A percentile compares a stretch with the other conserved stretches of the same genome.
Evolutionary conservation across 2,797 vertebrate genomes (phyloP).

Genomic region (Bufotes viridis): DNA sequence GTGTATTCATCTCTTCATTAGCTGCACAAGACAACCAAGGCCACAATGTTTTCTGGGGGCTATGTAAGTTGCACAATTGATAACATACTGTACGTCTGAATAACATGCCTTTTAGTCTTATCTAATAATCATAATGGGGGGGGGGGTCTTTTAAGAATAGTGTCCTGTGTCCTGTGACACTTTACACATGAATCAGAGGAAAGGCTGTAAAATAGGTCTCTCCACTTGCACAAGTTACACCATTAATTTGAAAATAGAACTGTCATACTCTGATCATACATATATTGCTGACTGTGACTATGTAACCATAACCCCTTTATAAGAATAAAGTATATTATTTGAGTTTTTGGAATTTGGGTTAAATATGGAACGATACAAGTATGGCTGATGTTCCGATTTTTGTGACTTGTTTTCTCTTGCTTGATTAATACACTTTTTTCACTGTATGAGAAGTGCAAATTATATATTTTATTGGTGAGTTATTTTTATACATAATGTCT

Average conservation of each 20-base stretch:
- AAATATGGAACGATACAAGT: not conserved
- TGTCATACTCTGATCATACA: not conserved
- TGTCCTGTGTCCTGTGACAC: not conserved
- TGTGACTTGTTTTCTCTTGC: not conserved
- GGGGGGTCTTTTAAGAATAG: not conserved
- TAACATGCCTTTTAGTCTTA: not conserved
- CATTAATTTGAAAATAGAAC: too few relatives aligned
- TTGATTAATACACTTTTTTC: too few relatives aligned
- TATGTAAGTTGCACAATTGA: conserved; percentile 45
- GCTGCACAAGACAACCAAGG: not conserved
- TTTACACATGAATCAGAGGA: too few relatives aligned
- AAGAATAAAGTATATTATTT: not conserved
- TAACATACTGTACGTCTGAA: not conserved
- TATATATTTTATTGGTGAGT: not conserved
- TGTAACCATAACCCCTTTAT: not conserved
- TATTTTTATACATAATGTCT: not conserved
- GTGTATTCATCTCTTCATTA: not conserved
- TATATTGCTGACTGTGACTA: not conserved
- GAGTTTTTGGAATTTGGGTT: not conserved
- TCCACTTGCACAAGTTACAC: too few relatives aligned
- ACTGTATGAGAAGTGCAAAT: not conserved
- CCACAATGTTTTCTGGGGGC: conserved; percentile 43
- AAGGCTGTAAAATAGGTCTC: too few relatives aligned
- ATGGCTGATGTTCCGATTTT: not conserved
- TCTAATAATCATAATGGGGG: not conserved